phyloP scores from a whole-genome alignment of 1,140 invertebrate genomes.

The Brachionus koreanus region DNA sequence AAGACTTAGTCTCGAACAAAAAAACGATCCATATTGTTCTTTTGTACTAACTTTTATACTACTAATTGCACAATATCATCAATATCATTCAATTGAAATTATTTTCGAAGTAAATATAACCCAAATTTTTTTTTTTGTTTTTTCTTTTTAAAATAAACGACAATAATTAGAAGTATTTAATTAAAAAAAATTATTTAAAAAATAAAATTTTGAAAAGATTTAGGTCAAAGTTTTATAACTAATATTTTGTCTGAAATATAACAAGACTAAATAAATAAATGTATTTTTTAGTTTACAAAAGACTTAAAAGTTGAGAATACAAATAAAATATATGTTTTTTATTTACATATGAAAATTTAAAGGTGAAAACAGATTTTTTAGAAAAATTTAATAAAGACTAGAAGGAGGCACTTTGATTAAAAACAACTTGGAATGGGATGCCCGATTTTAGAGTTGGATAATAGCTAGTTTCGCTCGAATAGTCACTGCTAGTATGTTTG shows the following conservation, averaged over 20 bases:
- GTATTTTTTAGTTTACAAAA: background rate
- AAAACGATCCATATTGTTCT: no score
- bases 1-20: no score
- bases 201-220: no score
- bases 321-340: background rate
- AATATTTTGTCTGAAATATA: background rate
- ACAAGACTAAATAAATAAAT: background rate
- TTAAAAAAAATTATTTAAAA: no score
- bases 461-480: background rate
- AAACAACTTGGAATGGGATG: slow-evolving; percentile 22
- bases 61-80: no score
- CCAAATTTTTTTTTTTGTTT: no score
- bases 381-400: background rate
- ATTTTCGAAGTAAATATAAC: no score
- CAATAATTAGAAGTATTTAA: no score
- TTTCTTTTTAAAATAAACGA: no score
- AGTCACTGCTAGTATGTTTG: background rate
- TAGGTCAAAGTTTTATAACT: background rate
- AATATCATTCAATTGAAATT: no score
- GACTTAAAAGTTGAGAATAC: background rate
- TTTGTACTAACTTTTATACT: no score
- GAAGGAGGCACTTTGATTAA: slow-evolving; percentile 18
- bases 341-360: background rate
- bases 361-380: background rate
- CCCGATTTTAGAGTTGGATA: background rate